Conservation (phyloP, 2,888 invertebrate species). For the Agrypnus murinus region DNA sequence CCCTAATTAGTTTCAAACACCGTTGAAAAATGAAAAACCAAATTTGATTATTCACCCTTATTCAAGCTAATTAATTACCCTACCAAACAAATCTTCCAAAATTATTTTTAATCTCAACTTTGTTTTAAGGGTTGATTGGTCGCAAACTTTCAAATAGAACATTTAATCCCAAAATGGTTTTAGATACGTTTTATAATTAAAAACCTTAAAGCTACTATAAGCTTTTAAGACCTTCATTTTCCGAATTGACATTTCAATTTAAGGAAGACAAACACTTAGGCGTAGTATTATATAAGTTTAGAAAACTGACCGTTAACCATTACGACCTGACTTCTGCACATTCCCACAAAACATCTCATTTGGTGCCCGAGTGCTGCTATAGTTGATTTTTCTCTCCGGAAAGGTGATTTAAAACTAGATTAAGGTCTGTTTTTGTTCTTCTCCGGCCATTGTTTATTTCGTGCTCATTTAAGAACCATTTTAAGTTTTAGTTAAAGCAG, state of each 20-base stretch:
- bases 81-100: too few relatives aligned
- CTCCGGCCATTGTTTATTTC: conserved; percentile 24
- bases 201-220: conserved; percentile 32
- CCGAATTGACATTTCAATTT: conserved; percentile 52
- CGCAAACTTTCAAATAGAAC: conserved; percentile 19
- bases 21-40: too few relatives aligned
- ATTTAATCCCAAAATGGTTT: conserved; percentile 16
- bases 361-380: too few relatives aligned
- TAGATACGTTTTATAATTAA: conserved; percentile 44
- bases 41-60: too few relatives aligned
- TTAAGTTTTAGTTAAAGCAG: neutral
- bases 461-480: conserved; percentile 16
- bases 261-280: conserved; percentile 49
- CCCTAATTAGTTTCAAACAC: too few relatives aligned
- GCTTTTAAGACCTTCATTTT: conserved; percentile 42
- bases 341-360: conserved; percentile 46
- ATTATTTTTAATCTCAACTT: conserved; percentile 36
- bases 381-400: conserved; percentile 39
- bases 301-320: conserved; percentile 45
- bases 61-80: too few relatives aligned
- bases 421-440: conserved; percentile 39
- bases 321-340: conserved; percentile 35
- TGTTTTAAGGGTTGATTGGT: too few relatives aligned
- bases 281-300: conserved; percentile 41
- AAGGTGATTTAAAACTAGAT: conserved; percentile 38